Evolutionary conservation across 1,140 invertebrate genomes (phyloP), one percentile per base, ranked within the genome.

Genomic region (Idris sp.): DNA sequence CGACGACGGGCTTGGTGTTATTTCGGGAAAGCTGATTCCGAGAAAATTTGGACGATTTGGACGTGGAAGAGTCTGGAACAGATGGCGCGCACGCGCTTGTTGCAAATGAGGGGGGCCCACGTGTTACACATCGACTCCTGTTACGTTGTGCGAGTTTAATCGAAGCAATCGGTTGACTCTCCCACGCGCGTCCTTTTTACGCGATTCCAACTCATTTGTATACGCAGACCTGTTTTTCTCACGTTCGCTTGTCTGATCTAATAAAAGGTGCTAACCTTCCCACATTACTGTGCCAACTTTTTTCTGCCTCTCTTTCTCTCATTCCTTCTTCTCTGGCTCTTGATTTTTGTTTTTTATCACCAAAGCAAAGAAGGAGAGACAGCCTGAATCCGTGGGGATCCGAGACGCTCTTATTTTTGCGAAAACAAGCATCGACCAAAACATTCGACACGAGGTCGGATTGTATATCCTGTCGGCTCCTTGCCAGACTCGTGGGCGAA

Each of bases 41-140:
- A 61, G 67, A 72, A 72, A 72, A 64, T 64, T 22, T 31, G 18
- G 25, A 49, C 43, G 22, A 64, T 64, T 22, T 31, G 18, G 25
- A 49, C 43, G 22, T 31, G 61, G 40, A 44, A 36, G 58, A 72
- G 28, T 71, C 61, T 51, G 33, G 74, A 78, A 86, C 86, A 87
- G 83, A 86, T 87, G 86, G 85, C 76, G 78, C 58, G 79, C 83
- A 85, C 81, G 79, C 79, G n/a, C 33, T 76, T n/a, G 46, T 61
- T 67, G 48, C 18, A 36, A 25, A 78, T 83, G 85, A 86, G 16
- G 13, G 28, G 46, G 74, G 72, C 76, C 79, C 84, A 84, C 83
- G 83, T 84, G 82, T 62, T 71, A 28, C 36, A 25, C 10, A 11
- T 33, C 26, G 49, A n/a, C 8, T 31, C 10, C 10, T 28, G 31